Evolutionary conservation across 2,888 invertebrate species (phyloP).

Genomic region (Agonopterix heracliana): DNA sequence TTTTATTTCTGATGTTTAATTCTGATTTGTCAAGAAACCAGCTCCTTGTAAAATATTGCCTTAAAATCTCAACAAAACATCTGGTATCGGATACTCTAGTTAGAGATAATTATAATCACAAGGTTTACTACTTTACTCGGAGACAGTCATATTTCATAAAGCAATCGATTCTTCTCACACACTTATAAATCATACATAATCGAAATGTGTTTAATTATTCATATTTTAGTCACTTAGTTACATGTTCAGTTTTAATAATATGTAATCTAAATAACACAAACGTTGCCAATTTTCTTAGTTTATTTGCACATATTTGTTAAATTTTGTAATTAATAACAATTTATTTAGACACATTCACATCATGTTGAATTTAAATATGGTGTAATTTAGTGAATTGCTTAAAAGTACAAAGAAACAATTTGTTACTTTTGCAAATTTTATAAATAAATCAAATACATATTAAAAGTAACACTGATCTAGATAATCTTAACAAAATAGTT

Average conservation of each 20-base stretch:
- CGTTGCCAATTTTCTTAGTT: constrained; percentile 73
- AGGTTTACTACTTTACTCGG: too few relatives aligned
- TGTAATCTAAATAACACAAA: constrained; percentile 49
- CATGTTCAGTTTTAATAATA: constrained; percentile 66
- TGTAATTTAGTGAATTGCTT: constrained; percentile 80
- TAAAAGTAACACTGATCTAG: constrained; percentile 56
- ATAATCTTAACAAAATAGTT: constrained; percentile 68
- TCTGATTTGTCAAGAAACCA: too few relatives aligned
- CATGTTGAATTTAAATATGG: constrained; percentile 67
- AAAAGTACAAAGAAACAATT: constrained; percentile 82
- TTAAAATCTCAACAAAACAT: too few relatives aligned
- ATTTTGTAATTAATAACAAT: constrained; percentile 68
- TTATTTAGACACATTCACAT: constrained; percentile 69
- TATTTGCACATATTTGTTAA: constrained; percentile 74
- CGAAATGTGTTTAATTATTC: constrained; percentile 62
- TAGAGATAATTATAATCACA: too few relatives aligned
- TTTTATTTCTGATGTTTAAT: too few relatives aligned
- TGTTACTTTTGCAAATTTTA: constrained; percentile 85
- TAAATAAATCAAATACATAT: constrained; percentile 73
- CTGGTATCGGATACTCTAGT: too few relatives aligned
- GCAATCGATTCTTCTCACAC: neutral
- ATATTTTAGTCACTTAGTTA: constrained; percentile 69
- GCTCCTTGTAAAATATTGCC: too few relatives aligned
- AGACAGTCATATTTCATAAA: too few relatives aligned
- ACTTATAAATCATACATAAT: constrained; percentile 32